These are phyloP conservation scores for Lithophane leautieri DNA, from an alignment of 2,888 invertebrate genomes.

Conservation along the genomic window DNA sequence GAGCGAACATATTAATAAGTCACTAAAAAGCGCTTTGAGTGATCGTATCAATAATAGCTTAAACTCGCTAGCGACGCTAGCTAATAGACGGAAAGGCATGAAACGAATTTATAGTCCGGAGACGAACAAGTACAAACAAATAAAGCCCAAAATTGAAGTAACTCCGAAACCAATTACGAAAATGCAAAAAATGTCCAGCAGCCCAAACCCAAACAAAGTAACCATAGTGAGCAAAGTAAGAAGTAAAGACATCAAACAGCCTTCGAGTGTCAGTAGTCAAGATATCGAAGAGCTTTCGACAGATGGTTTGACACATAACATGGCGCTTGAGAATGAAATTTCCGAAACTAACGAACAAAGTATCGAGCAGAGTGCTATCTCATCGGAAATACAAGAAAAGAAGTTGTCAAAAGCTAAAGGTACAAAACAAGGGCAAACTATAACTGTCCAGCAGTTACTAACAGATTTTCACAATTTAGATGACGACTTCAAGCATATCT, in stretches of 20 bases:
- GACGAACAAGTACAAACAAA: slow-evolving; percentile 53
- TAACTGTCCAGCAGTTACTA: slow-evolving; percentile 75
- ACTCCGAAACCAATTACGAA: slow-evolving; percentile 82
- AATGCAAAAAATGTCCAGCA: slow-evolving; percentile 77
- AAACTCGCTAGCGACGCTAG: neutral
- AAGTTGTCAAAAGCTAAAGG: slow-evolving; percentile 51
- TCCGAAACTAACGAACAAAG: neutral
- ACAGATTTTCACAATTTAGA: slow-evolving; percentile 68
- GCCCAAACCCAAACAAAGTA: slow-evolving; percentile 48
- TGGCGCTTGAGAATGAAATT: slow-evolving; percentile 53
- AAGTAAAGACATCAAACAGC: neutral
- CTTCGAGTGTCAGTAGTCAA: too few relatives aligned
- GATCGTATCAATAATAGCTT: neutral
- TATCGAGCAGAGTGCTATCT: neutral
- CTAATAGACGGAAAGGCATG: slow-evolving; percentile 63
- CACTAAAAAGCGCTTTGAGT: neutral
- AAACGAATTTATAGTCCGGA: slow-evolving; percentile 78
- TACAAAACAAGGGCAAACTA: slow-evolving; percentile 48
- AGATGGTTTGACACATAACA: neutral
- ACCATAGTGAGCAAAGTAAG: neutral
- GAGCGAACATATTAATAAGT: slow-evolving; percentile 21
- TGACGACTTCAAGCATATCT: slow-evolving; percentile 35
- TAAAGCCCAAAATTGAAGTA: slow-evolving; percentile 63
- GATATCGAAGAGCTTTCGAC: neutral
- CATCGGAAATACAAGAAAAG: slow-evolving; percentile 11